Base-by-base conservation (phyloP, 2,888 invertebrate genomes). In the Frankliniella intonsa region DNA sequence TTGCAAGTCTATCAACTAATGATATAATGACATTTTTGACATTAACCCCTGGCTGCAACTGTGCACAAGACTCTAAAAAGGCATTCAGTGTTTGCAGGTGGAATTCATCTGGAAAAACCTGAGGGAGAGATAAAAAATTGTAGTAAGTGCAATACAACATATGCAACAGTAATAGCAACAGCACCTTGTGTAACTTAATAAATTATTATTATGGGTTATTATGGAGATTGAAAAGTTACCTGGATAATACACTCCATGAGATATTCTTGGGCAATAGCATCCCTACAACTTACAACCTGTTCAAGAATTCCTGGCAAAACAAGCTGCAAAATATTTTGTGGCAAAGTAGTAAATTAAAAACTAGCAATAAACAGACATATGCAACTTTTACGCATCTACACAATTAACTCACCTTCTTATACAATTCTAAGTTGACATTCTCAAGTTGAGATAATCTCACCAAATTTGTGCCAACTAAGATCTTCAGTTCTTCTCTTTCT, bases 231-330 rank as follows among this genome's bases (percentile, higher is more conserved):
- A 50, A 25, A 79, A 3, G 80, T 85, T 86, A 94, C 97, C 91
- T 99, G 98, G 87, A 98, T 98, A 83, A 99, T 96, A 87, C 98
- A 98, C 88, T 99, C 99, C 98, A 99, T 99, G 38, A 99, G 92
- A 88, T 99, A 99, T 89, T 99, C 99, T 90, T 99, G 99, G 0
- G 99, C 98, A 84, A 99, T 99, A 0, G 98, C 96, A 89, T 99
- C 99, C 84, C 97, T 90, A 87, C 99, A 99, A 88, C 97, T 98
- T 82, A 99, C 99, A 27, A 97, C 97, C 90, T 99, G 99, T 88
- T 99, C 99, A 87, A 99, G 90, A 84, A 99, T 97, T 10, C 97
- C 98, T 0, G 99, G 98, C 86, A 99, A 90, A 83, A 99, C 97
- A 83, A 94, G 90, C 91, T 92, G 84, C 51, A 81, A 83, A 83